Conservation (phyloP, 35 echinoderm and acorn worm species). For the Heliocidaris erythrogramma region DNA sequence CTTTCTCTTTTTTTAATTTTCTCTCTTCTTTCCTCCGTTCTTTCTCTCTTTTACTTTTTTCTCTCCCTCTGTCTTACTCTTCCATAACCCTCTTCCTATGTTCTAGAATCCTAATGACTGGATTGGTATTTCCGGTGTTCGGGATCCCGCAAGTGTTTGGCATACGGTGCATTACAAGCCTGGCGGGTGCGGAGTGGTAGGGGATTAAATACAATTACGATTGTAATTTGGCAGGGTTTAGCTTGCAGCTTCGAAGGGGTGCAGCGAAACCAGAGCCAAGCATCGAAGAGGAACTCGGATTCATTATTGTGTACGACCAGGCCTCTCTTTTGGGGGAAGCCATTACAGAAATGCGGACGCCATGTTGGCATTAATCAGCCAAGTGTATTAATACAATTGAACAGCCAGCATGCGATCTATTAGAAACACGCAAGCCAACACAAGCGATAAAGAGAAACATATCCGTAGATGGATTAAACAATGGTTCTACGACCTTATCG, state of each 20-base stretch:
- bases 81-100: not conserved
- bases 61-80: not conserved
- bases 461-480: not conserved
- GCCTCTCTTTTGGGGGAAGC: not conserved
- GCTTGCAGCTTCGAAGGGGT: not conserved
- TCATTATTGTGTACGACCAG: not conserved
- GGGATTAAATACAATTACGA: slow-evolving; percentile 43
- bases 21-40: too few species aligned
- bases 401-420: not conserved
- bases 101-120: not conserved
- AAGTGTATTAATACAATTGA: not conserved
- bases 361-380: not conserved
- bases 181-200: slow-evolving; percentile 25
- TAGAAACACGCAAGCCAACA: not conserved
- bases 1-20: too few species aligned
- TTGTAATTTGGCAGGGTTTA: slow-evolving; percentile 27
- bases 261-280: not conserved
- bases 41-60: not conserved
- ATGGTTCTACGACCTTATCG: not conserved
- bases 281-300: not conserved
- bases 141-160: not conserved
- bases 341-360: not conserved
- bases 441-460: not conserved
- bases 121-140: slow-evolving; percentile 13
- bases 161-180: slow-evolving; percentile 20